Evolutionary conservation across 2,797 vertebrate species (phyloP), one percentile per base, ranked within the genome.

Genomic region (Danio albolineatus): DNA sequence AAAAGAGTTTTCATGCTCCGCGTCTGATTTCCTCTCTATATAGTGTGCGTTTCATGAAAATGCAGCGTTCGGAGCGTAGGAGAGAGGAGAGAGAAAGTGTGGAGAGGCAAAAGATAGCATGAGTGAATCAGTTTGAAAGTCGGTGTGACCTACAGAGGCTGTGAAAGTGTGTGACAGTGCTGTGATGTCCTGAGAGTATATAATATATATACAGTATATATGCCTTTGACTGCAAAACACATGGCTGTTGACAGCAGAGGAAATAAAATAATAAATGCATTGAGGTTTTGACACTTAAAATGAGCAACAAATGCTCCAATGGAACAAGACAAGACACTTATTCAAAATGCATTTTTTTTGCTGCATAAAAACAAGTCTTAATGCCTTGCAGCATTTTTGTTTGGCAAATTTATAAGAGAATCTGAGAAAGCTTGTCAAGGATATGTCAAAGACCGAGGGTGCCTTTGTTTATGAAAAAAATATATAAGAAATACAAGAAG

Each of bases 111-210:
- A 71, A 83, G 62, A 67, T 69, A 82, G 64, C 74, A 75, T 79
- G 86, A 89, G 89, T 87, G 81, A 90, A 84, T 84, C 59, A 56
- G 78, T 78, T 54, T 64, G 74, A 80, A 73, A 75, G 69, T 28
- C 67, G 76, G 28, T 62, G 65, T 75, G 77, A 83, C 77, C 82
- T 79, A 73, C 49, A 65, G 78, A 76, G 39, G 44, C 72, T 79
- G 39, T 10, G 60, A 79, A 83, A 41, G 21, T 60, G 64, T 74
- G 70, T 75, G 81, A 57, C 81, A 79, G 59, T 53, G 17, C 65
- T 44, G 49, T 60, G 81, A 75, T 78, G 76, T 51, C 41, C 48
- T 51, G 10, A 41, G 51, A 73, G 61, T 67, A 54, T 60, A 41
- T 21, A 28, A 28, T 28, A 28, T 28, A 28, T 28, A 28, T 28